Evolutionary conservation across 2,113 vertebrate species (phyloP).

Genomic region (chimpanzee (Pan troglodytes)): NHGRI_mPanTro3-v2.1_pri NC_072407.2:50548501-50549000

Average conservation of each 20-base stretch:
- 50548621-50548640: background rate
- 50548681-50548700: background rate
- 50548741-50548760: background rate
- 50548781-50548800: background rate
- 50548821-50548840: background rate
- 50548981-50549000: background rate
- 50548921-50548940: background rate
- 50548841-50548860: background rate
- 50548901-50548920: background rate
- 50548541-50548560: background rate
- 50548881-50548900: background rate
- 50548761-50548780: background rate
- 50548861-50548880: background rate
- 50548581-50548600: background rate
- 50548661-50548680: background rate
- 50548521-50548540: background rate
- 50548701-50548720: background rate
- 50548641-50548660: background rate
- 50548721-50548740: background rate
- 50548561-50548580: background rate
- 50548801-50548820: background rate
- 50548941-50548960: background rate
- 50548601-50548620: background rate
- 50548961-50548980: conserved; percentile 15
- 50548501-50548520: background rate